Percentiles rank a stretch among this genome's conserved stretches.
Conservation (phyloP, 2,888 invertebrate species). For the Drosophila testacea region DNA sequence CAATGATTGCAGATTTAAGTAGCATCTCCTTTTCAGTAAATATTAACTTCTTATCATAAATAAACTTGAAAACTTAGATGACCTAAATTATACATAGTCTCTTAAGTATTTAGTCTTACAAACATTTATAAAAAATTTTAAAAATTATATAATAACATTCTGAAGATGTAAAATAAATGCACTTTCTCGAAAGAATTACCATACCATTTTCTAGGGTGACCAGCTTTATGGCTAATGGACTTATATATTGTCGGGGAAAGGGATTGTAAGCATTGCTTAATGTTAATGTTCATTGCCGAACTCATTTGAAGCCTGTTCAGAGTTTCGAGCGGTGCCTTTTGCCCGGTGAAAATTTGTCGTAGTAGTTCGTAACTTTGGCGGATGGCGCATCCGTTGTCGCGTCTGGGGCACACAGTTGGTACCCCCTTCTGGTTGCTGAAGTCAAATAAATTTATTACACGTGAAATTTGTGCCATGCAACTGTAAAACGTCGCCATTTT, state of each 20-base stretch:
- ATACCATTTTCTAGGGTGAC: background rate
- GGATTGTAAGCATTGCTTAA: slow-evolving; percentile 8
- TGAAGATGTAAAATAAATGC: no score
- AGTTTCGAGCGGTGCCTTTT: slow-evolving; percentile 14
- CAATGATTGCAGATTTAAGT: no score
- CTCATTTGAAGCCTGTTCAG: slow-evolving; percentile 17
- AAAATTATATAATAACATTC: no score
- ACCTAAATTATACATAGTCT: no score
- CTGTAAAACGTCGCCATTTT: slow-evolving; percentile 42
- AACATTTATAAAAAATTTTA: no score
- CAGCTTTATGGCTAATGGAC: slow-evolving; percentile 3
- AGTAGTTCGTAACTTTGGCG: slow-evolving; percentile 34
- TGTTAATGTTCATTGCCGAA: slow-evolving; percentile 27
- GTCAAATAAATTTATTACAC: slow-evolving; percentile 74
- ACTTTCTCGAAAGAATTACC: background rate
- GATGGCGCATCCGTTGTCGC: slow-evolving; percentile 33
- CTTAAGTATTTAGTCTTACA: no score
- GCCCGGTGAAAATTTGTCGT: slow-evolving; percentile 31
- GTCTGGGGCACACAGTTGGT: slow-evolving; percentile 1
- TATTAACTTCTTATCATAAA: no score
- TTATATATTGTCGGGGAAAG: background rate
- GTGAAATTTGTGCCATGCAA: slow-evolving; percentile 66
- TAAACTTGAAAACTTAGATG: no score
- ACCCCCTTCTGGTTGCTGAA: slow-evolving; percentile 32
- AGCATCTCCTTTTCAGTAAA: no score